Evolutionary conservation across 2,888 invertebrate genomes (phyloP).

Genomic region (Rhingia rostrata): DNA sequence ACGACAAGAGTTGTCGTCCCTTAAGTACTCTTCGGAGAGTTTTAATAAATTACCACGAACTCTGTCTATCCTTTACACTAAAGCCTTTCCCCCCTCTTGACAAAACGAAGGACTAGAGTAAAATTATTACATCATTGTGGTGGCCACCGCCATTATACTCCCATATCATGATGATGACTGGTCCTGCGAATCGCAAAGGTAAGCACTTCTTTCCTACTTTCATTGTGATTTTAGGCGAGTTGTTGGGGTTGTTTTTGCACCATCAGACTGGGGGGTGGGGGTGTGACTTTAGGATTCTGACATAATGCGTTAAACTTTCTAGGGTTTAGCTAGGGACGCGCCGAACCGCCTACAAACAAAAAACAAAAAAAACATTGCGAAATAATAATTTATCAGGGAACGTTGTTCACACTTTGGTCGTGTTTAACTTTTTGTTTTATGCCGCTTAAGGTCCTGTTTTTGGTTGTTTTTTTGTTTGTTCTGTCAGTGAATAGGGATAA

Average conservation of each 20-base stretch:
- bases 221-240: constrained; percentile 29
- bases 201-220: constrained; percentile 60
- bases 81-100: constrained; percentile 14
- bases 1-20: constrained; percentile 46
- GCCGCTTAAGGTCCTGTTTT: constrained; percentile 1
- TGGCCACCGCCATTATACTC: constrained; percentile 59
- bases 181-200: constrained; percentile 56
- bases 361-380: constrained; percentile 53
- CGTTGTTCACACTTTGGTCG: constrained; percentile 48
- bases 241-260: constrained; percentile 1
- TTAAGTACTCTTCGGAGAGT: constrained; percentile 66
- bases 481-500: not conserved
- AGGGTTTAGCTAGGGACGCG: constrained; percentile 41
- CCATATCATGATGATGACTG: constrained; percentile 46
- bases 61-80: too few relatives aligned
- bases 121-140: constrained; percentile 57
- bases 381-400: constrained; percentile 68
- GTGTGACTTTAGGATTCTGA: constrained; percentile 31
- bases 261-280: constrained; percentile 1
- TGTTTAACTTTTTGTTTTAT: constrained; percentile 27
- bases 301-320: constrained; percentile 68
- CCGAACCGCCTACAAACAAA: constrained; percentile 29
- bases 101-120: constrained; percentile 14
- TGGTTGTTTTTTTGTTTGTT: not conserved
- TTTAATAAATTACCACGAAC: constrained; percentile 61